Base-by-base conservation (phyloP, 2,113 vertebrate species). In the Ornithorhynchus anatinus region DNA sequence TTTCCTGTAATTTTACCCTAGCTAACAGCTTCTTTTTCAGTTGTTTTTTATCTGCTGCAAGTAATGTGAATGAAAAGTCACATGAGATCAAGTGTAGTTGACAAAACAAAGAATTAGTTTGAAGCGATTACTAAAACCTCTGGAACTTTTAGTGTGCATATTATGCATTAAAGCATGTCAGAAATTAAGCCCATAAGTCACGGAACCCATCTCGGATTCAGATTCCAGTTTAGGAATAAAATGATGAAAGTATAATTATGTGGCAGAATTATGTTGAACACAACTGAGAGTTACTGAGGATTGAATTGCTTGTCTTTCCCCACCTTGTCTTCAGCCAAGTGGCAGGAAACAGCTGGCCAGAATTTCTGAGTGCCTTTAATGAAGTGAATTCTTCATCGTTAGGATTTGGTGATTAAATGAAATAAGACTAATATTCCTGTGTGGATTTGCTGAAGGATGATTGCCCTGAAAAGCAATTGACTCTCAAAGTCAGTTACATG, bases 301-400 rank as follows among this genome's bases (percentile, higher is more conserved):
- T 91, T 88, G 91, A 86, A 88, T 92, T 89, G 84, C 95, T 89
- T 83, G 81, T 91, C 91, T 95, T 92, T 95, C 94, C 89, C 90
- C 94, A 96, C 94, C 87, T 92, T 78, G 80, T 94, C 94, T 91
- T 94, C 87, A 92, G 92, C 92, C 92, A 88, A 92, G 93, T 85
- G 86, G 89, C 93, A 93, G 92, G 91, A 93, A 95, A 93, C 95
- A 97, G 96, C 95, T 96, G 96, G 94, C 81, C 89, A 90, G 95
- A 94, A 95, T 96, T 94, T 91, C 88, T 95, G 91, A 95, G 94
- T 88, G 91, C 88, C 90, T 93, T 91, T 95, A 95, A 95, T 95
- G 93, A 97, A 95, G 92, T 91, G 88, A 93, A 91, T 77, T 91
- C 86, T 90, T 91, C 84, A 67, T 92, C 86, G 90, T 86, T 86